Base-by-base conservation (phyloP, 2,888 invertebrate genomes). In the Drosophila kuntzei region DNA sequence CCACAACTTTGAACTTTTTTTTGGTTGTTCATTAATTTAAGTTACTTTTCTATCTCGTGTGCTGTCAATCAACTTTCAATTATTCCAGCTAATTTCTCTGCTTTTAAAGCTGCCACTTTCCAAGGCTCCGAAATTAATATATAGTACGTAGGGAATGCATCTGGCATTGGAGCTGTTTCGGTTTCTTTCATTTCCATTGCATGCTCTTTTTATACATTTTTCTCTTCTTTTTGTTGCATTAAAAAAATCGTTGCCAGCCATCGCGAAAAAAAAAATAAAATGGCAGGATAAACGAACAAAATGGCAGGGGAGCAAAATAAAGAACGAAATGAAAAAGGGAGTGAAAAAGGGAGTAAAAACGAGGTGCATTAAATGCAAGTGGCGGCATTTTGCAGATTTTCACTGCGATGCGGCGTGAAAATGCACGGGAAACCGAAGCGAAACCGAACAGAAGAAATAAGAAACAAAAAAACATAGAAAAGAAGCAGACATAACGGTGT, bases 111-210 rank as follows among this genome's bases (percentile, higher is more conserved):
- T 46, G 53, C 39, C 77, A 61, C 58, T 69, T 60, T 41, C 60
- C 55, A 43, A 47, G 59, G 49, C 44, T 39, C 41, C 20, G 41
- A 44, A 63, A 32, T 46, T 14, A 20, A 58, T 61, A 18, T 43
- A 16, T 37, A 20, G 18, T 32, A 54, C 66, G 46, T 53, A 49
- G 60, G 47, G 49, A 58, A 64, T 67, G 64, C 68, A 68, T 25
- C 36, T 64, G 71, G 54, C 62, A 57, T 62, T 70, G 51, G 41
- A 25, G 12, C 36, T 55, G 59, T 64, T 41, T 51, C 64, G 76
- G 74, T 80, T 80, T 76, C 75, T 83, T 83, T 76, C 80, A 70
- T 64, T 86, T 69, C 79, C 79, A 74, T 82, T 67, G 68, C 80
- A 80, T 80, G 78, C 76, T 50, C 64, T 61, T 72, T 79, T 72